Evolutionary conservation across 2,888 invertebrate genomes (phyloP).

Genomic region (Tillus elongatus): DNA sequence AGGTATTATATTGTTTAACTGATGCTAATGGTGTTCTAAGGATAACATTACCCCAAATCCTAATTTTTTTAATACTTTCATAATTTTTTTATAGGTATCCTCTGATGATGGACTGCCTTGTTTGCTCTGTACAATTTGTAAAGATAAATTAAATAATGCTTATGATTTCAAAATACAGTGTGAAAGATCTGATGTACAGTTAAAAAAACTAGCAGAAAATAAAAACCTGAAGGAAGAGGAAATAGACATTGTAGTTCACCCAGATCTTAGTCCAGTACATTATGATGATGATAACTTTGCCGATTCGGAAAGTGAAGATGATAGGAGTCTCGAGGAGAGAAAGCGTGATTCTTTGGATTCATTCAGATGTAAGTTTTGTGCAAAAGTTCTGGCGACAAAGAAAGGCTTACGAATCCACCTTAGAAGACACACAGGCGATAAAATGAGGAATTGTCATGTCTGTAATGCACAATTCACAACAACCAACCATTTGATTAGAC

Average conservation of each 20-base stretch:
- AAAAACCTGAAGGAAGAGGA: slow-evolving; percentile 18
- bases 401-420: slow-evolving; percentile 35
- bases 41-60: slow-evolving; percentile 4
- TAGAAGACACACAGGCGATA: slow-evolving; percentile 35
- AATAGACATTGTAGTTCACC: slow-evolving; percentile 29
- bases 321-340: slow-evolving; percentile 21
- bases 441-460: slow-evolving; percentile 34
- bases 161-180: slow-evolving; percentile 40
- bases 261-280: slow-evolving; percentile 24
- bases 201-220: slow-evolving; percentile 25
- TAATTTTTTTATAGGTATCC: slow-evolving; percentile 26
- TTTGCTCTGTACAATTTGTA: slow-evolving; percentile 35
- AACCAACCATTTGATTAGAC: slow-evolving; percentile 35
- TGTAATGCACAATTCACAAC: slow-evolving; percentile 36
- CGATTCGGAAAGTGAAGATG: slow-evolving; percentile 27
- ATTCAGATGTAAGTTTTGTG: slow-evolving; percentile 34
- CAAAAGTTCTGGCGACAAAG: slow-evolving; percentile 32
- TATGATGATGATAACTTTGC: slow-evolving; percentile 13
- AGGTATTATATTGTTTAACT: slow-evolving; percentile 28
- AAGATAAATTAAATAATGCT: slow-evolving; percentile 35
- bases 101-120: slow-evolving; percentile 38
- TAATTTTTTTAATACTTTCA: neutral
- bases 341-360: slow-evolving; percentile 19
- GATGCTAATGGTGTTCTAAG: no score
- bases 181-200: slow-evolving; percentile 37